Evolutionary conservation across 2,888 invertebrate genomes (phyloP).

Genomic region (Hydraecia micacea): DNA sequence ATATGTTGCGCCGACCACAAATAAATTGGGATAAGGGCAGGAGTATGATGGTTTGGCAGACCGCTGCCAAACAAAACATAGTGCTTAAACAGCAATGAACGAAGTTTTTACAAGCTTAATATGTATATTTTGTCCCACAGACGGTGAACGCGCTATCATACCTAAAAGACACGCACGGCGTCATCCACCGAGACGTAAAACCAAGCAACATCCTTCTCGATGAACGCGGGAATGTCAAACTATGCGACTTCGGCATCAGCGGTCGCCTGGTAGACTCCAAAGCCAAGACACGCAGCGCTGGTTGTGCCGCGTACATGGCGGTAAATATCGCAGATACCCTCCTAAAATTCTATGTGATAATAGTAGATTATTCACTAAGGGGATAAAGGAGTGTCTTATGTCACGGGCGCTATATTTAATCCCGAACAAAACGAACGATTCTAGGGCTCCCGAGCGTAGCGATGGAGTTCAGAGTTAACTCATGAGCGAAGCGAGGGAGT

Average conservation of each 20-base stretch:
- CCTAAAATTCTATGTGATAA: neutral
- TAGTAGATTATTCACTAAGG: neutral
- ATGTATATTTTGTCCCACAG: conserved; percentile 84
- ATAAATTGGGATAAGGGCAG: too few relatives aligned
- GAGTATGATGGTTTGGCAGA: too few relatives aligned
- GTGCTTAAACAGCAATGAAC: neutral
- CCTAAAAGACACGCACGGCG: conserved; percentile 98
- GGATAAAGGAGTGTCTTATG: neutral
- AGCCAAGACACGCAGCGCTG: conserved; percentile 98
- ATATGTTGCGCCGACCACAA: too few relatives aligned
- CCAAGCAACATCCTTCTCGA: conserved; percentile 99
- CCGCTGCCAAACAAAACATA: neutral
- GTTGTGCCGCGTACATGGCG: conserved; percentile 99
- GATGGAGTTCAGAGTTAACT: neutral
- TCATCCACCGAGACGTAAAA: conserved; percentile 99
- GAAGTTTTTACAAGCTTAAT: neutral
- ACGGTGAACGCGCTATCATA: conserved; percentile 99
- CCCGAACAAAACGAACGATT: neutral
- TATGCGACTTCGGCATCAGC: conserved; percentile 99
- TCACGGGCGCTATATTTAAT: neutral
- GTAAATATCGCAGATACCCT: conserved; percentile 89
- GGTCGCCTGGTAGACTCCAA: conserved; percentile 99
- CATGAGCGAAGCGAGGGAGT: neutral
- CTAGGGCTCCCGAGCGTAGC: neutral
- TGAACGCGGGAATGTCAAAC: conserved; percentile 98